Base-by-base conservation (phyloP, 1,140 invertebrate species). In the Drosophila varians region DNA sequence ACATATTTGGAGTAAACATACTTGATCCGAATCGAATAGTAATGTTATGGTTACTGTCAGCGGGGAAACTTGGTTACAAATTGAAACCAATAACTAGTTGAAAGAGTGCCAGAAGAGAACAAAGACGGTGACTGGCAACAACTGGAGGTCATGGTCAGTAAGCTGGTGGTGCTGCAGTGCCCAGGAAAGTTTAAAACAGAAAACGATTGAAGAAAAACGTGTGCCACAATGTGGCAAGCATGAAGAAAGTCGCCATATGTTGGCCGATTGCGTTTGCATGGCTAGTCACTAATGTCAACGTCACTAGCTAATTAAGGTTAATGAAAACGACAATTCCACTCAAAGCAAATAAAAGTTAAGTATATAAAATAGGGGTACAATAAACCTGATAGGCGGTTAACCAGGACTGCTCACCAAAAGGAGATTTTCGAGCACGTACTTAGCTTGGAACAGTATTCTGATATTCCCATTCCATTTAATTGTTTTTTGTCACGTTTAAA, bases 241-340 rank as follows among this genome's bases (percentile, higher is more conserved):
- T 11, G n/a, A 31, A 31, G 28, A 31, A 31, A 31, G 28, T 31
- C 28, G 3, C 9, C 9, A 28, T 51, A 56, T 52, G 47, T 51
- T 52, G 47, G 43, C 38, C 55, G 51, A 49, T 68, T 66, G 70
- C 55, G 62, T 58, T 71, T 73, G 55, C 51, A 34, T 38, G 40
- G 23, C 3, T 43, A 34, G 45, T 42, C 53, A 72, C 60, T 72
- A 77, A 60, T 86, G 76, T 74, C 76, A 79, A 69, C 76, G 75
- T 48, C 62, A 83, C 61, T 75, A 51, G 48, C 69, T 86, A 87
- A 86, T 86, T 86, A 86, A 82, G 73, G 80, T 82, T 86, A 86
- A 82, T 86, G 73, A 87, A 86, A 86, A 87, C 72, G 68, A 76
- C 76, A 77, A 77, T 9, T 60, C 36, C 3, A 1, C 5, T 38